These are phyloP conservation scores for Folsomia candida DNA, from an alignment of 2,888 invertebrate species.

Conservation along the genomic window DNA sequence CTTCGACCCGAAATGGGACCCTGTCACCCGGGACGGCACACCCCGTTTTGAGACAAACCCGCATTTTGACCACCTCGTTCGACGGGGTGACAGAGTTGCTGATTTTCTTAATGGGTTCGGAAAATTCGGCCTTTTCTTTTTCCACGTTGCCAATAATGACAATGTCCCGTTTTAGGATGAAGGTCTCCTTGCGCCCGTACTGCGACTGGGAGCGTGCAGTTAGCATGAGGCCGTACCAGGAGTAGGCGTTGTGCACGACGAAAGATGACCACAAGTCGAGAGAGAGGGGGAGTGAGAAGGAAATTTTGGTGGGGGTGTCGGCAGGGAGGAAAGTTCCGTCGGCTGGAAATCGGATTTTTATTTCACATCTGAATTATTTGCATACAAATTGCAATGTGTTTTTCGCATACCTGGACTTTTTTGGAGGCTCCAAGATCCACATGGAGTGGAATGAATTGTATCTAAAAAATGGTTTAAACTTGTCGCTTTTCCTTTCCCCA, in stretches of 20 bases:
- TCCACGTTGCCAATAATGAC: not conserved
- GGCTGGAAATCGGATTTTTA: no score
- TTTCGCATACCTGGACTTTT: no score
- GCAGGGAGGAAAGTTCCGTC: no score
- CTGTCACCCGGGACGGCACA: not conserved
- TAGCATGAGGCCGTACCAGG: not conserved
- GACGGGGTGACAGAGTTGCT: not conserved
- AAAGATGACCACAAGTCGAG: not conserved
- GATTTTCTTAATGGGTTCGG: not conserved
- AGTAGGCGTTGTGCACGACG: not conserved
- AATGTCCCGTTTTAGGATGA: not conserved
- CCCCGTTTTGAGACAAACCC: not conserved
- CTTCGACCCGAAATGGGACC: not conserved
- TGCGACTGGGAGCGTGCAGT: not conserved
- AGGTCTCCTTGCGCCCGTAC: not conserved
- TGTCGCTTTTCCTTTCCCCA: no score
- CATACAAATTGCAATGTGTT: no score
- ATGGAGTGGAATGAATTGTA: no score
- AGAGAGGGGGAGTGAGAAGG: not conserved
- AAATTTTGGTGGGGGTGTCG: no score
- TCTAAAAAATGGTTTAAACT: no score
- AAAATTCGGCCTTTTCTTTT: not conserved
- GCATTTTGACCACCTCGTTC: not conserved
- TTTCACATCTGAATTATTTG: no score
- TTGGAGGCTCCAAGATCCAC: no score